A percentile compares a stretch with the other conserved stretches of the same genome.
Evolutionary conservation across 2,888 invertebrate genomes (phyloP).

Genomic region (Busseola fusca): DNA sequence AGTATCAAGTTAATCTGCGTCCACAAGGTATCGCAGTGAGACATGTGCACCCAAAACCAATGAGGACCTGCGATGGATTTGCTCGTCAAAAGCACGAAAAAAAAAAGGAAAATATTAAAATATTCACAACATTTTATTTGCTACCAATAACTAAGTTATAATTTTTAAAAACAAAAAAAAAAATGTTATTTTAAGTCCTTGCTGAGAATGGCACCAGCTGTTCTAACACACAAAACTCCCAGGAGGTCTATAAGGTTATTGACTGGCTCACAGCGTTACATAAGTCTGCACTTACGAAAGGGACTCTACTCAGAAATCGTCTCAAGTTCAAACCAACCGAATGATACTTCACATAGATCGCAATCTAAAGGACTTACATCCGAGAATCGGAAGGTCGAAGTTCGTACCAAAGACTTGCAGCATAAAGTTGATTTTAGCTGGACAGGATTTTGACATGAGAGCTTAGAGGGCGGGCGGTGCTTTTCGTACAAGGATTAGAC

Average conservation of each 20-base stretch:
- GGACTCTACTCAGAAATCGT: not conserved
- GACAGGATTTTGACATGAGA: not conserved
- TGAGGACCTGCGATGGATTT: not conserved
- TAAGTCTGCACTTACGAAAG: constrained; percentile 17
- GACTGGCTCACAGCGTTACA: constrained; percentile 4
- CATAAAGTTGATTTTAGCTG: constrained; percentile 12
- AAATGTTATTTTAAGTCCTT: not conserved
- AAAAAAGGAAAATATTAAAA: too few species aligned
- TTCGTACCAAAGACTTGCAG: not conserved
- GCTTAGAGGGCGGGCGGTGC: not conserved
- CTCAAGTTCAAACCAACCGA: constrained; percentile 6
- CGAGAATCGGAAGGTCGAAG: not conserved
- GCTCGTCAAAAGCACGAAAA: not conserved
- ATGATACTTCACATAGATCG: constrained; percentile 11
- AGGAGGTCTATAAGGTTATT: not conserved
- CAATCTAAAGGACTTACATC: not conserved
- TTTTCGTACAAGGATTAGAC: not conserved
- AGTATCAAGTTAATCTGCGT: too few species aligned
- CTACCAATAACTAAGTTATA: not conserved
- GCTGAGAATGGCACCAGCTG: not conserved
- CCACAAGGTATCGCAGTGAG: too few species aligned
- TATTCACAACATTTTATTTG: not conserved
- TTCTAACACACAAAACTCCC: not conserved
- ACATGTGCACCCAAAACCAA: not conserved
- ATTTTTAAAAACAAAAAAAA: not conserved